Evolutionary conservation across 2,888 invertebrate species (phyloP).

Genomic region (Thumatha senex): DNA sequence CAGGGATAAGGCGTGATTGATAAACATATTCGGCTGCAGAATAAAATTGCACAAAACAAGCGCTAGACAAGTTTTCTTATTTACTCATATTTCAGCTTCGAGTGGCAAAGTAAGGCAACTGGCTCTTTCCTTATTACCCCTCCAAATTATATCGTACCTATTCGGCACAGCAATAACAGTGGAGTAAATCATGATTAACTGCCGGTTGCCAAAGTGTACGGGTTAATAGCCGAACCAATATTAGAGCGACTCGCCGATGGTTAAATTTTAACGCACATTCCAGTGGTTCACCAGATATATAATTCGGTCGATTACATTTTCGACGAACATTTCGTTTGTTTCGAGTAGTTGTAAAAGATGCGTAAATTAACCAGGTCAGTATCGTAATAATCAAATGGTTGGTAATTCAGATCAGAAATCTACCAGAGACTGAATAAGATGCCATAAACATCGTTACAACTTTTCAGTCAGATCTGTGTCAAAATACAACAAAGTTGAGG

Average conservation of each 20-base stretch:
- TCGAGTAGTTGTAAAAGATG: slow-evolving; percentile 3
- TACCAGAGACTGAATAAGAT: neutral
- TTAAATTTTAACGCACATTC: slow-evolving; percentile 13
- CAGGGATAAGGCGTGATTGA: too few relatives aligned
- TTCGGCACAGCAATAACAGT: slow-evolving; percentile 22
- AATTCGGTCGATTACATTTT: slow-evolving; percentile 2
- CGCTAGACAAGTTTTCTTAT: neutral
- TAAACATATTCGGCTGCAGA: too few relatives aligned
- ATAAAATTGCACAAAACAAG: neutral
- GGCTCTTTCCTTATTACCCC: slow-evolving; percentile 36
- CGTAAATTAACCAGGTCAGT: slow-evolving; percentile 2
- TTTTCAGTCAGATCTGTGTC: neutral
- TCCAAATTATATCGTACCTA: slow-evolving; percentile 30
- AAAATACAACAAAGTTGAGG: slow-evolving; percentile 8
- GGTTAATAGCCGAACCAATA: slow-evolving; percentile 26
- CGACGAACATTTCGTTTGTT: neutral
- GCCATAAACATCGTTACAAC: neutral
- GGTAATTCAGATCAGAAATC: neutral
- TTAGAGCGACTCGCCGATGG: slow-evolving; percentile 9
- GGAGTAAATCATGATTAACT: slow-evolving; percentile 36
- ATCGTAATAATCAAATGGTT: neutral
- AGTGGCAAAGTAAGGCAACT: slow-evolving; percentile 15
- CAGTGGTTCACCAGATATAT: slow-evolving; percentile 11
- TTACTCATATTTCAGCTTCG: slow-evolving; percentile 12
- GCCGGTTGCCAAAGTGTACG: slow-evolving; percentile 17